phyloP scores from a whole-genome alignment of 1,140 invertebrate genomes.

The Mylabris phalerata region DNA sequence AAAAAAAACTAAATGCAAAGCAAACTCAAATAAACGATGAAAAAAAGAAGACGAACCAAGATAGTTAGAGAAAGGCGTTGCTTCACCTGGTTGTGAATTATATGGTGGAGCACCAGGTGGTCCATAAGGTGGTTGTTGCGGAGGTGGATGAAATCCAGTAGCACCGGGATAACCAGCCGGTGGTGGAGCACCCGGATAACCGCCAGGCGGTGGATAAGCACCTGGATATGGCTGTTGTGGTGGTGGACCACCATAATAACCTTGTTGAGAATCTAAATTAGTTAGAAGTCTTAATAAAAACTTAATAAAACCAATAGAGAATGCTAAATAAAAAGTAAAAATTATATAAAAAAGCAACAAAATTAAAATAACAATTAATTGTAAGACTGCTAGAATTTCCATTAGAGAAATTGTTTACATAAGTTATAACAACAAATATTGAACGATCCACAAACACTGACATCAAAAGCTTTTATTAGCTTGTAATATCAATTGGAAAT shows the following conservation, averaged over 20 bases:
- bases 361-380: too few relatives aligned
- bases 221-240: conserved; percentile 28
- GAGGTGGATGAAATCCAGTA: conserved; percentile 21
- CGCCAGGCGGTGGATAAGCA: conserved; percentile 20
- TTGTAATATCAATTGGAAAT: too few relatives aligned
- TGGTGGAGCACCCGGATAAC: conserved; percentile 15
- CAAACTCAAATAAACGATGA: neutral
- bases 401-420: too few relatives aligned
- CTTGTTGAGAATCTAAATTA: conserved; percentile 30
- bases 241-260: conserved; percentile 32
- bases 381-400: too few relatives aligned
- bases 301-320: too few relatives aligned
- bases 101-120: conserved; percentile 4
- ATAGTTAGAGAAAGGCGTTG: conserved; percentile 24
- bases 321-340: too few relatives aligned
- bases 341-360: too few relatives aligned
- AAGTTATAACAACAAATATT: too few relatives aligned
- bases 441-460: too few relatives aligned
- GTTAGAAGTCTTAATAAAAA: neutral
- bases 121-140: conserved; percentile 12
- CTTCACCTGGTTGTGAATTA: conserved; percentile 29
- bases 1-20: neutral
- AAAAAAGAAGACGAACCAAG: conserved; percentile 27
- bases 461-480: too few relatives aligned
- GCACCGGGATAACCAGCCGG: conserved; percentile 14